Evolutionary conservation across 2,113 vertebrate genomes (phyloP), one percentile per base, ranked within the genome.

Genomic region (Nerophis ophidion): DNA sequence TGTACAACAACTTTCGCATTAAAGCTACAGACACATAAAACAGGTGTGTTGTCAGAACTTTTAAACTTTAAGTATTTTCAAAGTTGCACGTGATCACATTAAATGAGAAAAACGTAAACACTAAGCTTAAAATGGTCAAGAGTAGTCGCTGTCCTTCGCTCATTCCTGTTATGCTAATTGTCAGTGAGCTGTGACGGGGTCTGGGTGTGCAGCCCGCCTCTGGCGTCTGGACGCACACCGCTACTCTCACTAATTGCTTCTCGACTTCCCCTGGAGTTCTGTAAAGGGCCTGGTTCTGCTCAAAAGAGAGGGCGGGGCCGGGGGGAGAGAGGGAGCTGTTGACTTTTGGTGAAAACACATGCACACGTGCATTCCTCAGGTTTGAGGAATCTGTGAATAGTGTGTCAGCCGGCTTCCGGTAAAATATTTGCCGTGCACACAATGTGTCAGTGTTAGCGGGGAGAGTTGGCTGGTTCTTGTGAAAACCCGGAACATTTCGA

Each of bases 201-300:
- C 65, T 74, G 74, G 60, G 57, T 54, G 46, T 55, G 48, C 61
- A 26, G 19, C 19, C 19, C 57, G 67, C 67, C 48, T 34, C 5
- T 12, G 60, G 63, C 65, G 50, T 63, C 57, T 63, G 74, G 70
- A 65, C 60, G 52, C 54, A 63, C 80, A 72, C 60, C 11, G 17
- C 69, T 76, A 48, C 72, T 72, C 72, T 68, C 40, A 8, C 66
- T 85, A 84, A 85, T 75, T 82, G 63, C 70, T 33, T 71, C 38
- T 48, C 5, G 48, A 49, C 58, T 60, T 65, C 16, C 65, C 63
- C 45, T 13, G 19, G 5, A 3, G 9, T 19, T 11, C 11, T 13
- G 19, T 44, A 52, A 33, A 7, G 8, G 17, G 46, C 36, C 48
- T 46, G 8, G 10, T 46, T 53, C 17, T 60, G 13, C 56, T 59